Evolutionary conservation across 2,888 invertebrate genomes (phyloP), one percentile per base, ranked within the genome.

Genomic region (Leptopilina myrica): DNA sequence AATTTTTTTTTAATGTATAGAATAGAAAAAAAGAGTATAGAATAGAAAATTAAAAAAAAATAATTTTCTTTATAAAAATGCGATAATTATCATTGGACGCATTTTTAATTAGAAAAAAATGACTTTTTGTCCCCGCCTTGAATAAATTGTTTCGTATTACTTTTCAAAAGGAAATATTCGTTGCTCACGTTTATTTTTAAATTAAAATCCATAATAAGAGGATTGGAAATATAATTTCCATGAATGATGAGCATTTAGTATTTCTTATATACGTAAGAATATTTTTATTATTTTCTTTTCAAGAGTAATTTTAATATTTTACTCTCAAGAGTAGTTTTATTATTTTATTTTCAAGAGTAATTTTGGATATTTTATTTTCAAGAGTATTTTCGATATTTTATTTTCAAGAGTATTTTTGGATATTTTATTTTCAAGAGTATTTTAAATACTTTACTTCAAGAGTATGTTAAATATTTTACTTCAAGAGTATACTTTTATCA

Each of bases 1-100:
- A 33, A n/a, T n/a, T 33, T 4, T 20, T 20, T 20, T 20, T 20
- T 1, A 20, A 20, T 20, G 33, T 43, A 43, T 43, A 43, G 7
- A 43, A 43, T 43, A 43, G 43, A 8, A 43, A 59, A 59, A 15
- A n/a, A 59, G 6, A 6, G n/a, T 15, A 59, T 15, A 59, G 12
- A 49, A 59, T 15, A 59, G 12, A 49, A 49, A 12, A 49, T 2
- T 7, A 7, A 7, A 8, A 43, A 43, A 43, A 43, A 59, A 59
- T 49, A 20, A 15, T 77, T 33, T 69, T 69, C 77, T 77, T 80
- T 69, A 59, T 78, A 80, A 80, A 85, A 83, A 85, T 84, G 82
- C 87, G 87, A 88, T 82, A 84, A 64, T 83, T 76, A 76, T 78
- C 76, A 80, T 80, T 86, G 86, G 85, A 81, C 86, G 87, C 81